Evolutionary conservation across 2,113 vertebrate species (phyloP).

Genomic region (Carlito syrichta): DNA sequence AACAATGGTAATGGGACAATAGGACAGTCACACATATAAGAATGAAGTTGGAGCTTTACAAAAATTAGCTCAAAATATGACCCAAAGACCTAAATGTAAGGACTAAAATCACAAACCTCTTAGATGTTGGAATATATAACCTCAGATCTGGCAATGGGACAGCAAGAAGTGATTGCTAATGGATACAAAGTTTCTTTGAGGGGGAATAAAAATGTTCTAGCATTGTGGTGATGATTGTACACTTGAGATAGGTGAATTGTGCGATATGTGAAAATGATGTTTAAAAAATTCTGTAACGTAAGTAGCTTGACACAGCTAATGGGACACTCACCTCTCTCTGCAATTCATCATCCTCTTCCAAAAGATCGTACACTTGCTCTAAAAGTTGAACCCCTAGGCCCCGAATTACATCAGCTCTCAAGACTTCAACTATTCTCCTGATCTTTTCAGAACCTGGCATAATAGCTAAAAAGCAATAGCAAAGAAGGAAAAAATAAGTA

Average conservation of each 20-base stretch:
- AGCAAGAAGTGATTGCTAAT: background rate
- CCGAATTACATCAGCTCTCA: constrained; percentile 92
- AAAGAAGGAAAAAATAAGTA: constrained; percentile 10
- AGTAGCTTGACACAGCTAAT: background rate
- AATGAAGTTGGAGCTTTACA: too few species aligned
- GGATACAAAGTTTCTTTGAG: background rate
- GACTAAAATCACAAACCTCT: background rate
- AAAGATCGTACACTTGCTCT: constrained; percentile 90
- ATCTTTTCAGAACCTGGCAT: constrained; percentile 90
- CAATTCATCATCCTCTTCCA: constrained; percentile 94
- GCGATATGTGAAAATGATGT: constrained; percentile 12
- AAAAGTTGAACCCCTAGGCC: constrained; percentile 94
- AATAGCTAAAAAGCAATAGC: constrained; percentile 78
- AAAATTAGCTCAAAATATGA: too few species aligned
- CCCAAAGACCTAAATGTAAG: background rate
- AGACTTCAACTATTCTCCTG: constrained; percentile 90
- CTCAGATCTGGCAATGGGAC: background rate
- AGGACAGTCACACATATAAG: background rate
- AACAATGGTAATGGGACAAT: background rate
- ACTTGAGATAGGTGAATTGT: background rate
- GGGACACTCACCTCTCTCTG: constrained; percentile 88
- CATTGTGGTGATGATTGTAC: background rate
- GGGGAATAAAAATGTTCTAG: background rate
- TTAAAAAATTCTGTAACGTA: background rate
- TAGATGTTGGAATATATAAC: background rate